These are phyloP conservation scores for Lasioglossum malachurum DNA, from an alignment of 2,888 invertebrate species.

Conservation along the genomic window DNA sequence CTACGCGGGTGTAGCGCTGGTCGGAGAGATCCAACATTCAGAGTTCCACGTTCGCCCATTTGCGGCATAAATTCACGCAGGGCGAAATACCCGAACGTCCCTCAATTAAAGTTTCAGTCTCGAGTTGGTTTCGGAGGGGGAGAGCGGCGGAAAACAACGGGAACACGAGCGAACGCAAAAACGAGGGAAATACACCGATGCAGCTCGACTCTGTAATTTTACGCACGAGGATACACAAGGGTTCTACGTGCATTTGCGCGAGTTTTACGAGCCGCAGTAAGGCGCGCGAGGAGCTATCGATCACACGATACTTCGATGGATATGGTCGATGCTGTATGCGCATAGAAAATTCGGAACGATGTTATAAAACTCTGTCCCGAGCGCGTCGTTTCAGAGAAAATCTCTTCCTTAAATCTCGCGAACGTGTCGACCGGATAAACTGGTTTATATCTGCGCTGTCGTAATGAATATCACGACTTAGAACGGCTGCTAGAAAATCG, in stretches of 20 bases:
- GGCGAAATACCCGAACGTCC: slow-evolving; percentile 36
- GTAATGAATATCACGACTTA: not conserved
- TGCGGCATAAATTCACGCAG: slow-evolving; percentile 34
- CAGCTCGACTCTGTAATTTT: slow-evolving; percentile 44
- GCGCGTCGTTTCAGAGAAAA: not conserved
- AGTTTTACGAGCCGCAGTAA: slow-evolving; percentile 46
- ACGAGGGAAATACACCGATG: slow-evolving; percentile 27
- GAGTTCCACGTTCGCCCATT: slow-evolving; percentile 24
- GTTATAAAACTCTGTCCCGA: slow-evolving; percentile 12
- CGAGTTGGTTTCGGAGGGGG: not conserved
- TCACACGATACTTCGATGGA: slow-evolving; percentile 34
- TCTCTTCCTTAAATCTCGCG: too few relatives aligned
- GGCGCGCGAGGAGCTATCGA: slow-evolving; percentile 41
- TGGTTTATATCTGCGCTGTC: not conserved
- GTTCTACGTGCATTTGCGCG: slow-evolving; percentile 26
- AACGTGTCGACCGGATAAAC: not conserved
- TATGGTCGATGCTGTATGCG: slow-evolving; percentile 16
- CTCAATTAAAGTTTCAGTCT: slow-evolving; percentile 55
- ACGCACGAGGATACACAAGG: slow-evolving; percentile 31
- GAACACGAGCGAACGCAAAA: slow-evolving; percentile 14
- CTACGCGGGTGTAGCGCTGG: not conserved
- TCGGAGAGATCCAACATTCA: not conserved
- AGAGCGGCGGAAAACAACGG: not conserved
- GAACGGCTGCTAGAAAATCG: not conserved
- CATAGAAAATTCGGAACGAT: slow-evolving; percentile 38